phyloP scores from a whole-genome alignment of 2,797 vertebrate genomes.

The Thaleichthys pacificus region DNA sequence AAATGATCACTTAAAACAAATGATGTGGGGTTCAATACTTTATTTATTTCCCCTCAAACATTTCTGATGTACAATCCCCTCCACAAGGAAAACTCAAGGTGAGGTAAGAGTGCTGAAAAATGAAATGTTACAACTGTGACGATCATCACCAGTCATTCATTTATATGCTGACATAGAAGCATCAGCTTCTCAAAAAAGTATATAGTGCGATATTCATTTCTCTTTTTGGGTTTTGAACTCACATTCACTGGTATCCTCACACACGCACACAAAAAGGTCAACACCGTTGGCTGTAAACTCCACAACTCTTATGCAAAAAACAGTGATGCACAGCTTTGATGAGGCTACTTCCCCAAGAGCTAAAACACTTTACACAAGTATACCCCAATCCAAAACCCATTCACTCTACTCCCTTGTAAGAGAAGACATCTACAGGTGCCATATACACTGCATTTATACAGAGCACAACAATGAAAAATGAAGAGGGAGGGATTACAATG shows the following conservation, averaged over 20 bases:
- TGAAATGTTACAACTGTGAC: conserved; percentile 66
- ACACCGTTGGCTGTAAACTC: conserved; percentile 58
- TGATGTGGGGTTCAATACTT: conserved; percentile 62
- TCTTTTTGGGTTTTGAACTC: conserved; percentile 42
- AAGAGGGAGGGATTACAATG: conserved; percentile 30
- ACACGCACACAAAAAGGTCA: conserved; percentile 52
- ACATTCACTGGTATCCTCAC: conserved; percentile 57
- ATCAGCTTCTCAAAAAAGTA: conserved; percentile 61
- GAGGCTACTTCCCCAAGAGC: conserved; percentile 36
- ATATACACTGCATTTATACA: conserved; percentile 34
- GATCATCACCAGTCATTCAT: conserved; percentile 60
- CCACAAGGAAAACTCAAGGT: conserved; percentile 72
- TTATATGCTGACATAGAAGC: conserved; percentile 66
- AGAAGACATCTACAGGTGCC: conserved; percentile 42
- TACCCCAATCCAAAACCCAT: conserved; percentile 34
- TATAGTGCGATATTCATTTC: conserved; percentile 57
- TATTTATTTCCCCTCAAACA: conserved; percentile 74
- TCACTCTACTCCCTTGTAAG: conserved; percentile 21
- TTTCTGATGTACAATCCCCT: conserved; percentile 74
- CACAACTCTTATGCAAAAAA: conserved; percentile 45
- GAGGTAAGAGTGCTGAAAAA: conserved; percentile 82
- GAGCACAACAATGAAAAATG: conserved; percentile 18
- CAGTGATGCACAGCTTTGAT: conserved; percentile 34
- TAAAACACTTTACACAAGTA: conserved; percentile 52
- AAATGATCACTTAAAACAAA: conserved; percentile 16